Evolutionary conservation across 1,140 invertebrate species (phyloP).

Genomic region (Radopholus similis): DNA sequence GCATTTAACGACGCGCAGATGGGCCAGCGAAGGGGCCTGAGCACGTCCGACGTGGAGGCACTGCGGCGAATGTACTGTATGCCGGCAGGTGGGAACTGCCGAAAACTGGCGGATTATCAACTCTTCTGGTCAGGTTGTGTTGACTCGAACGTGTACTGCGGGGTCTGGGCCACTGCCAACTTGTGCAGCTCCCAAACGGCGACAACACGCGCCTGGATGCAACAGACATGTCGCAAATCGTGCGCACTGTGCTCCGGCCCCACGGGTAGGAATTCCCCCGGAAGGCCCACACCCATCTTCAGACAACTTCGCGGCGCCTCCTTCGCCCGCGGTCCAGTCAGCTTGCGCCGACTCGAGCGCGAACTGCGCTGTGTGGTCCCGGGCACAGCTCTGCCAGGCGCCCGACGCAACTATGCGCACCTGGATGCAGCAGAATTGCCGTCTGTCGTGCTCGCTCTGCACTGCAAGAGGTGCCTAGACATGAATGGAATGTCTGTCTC

Average conservation of each 20-base stretch:
- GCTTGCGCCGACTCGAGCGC: constrained; percentile 47
- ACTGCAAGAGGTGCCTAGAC: too few relatives aligned
- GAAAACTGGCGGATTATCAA: not conserved
- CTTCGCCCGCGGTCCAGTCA: too few relatives aligned
- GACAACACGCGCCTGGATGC: constrained; percentile 17
- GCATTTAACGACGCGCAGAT: constrained; percentile 36
- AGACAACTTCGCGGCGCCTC: too few relatives aligned
- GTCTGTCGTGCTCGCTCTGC: not conserved
- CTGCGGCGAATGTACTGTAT: constrained; percentile 54
- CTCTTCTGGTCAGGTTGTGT: constrained; percentile 24
- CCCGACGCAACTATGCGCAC: not conserved
- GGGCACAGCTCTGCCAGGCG: constrained; percentile 21
- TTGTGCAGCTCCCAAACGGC: constrained; percentile 22
- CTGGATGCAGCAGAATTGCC: constrained; percentile 2
- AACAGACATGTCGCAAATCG: constrained; percentile 28
- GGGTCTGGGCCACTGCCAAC: constrained; percentile 44
- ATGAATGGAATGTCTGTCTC: too few relatives aligned
- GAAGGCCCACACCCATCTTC: too few relatives aligned
- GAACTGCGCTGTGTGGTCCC: constrained; percentile 48
- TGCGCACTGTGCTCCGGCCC: constrained; percentile 16
- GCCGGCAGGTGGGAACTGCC: too few relatives aligned
- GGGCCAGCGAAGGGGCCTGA: constrained; percentile 44
- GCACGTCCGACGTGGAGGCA: constrained; percentile 34
- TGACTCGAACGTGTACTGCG: constrained; percentile 54
- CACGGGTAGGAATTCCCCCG: too few relatives aligned